Evolutionary conservation across 2,113 vertebrate genomes (phyloP), one percentile per base, ranked within the genome.

Genomic region (Arenaria interpres): DNA sequence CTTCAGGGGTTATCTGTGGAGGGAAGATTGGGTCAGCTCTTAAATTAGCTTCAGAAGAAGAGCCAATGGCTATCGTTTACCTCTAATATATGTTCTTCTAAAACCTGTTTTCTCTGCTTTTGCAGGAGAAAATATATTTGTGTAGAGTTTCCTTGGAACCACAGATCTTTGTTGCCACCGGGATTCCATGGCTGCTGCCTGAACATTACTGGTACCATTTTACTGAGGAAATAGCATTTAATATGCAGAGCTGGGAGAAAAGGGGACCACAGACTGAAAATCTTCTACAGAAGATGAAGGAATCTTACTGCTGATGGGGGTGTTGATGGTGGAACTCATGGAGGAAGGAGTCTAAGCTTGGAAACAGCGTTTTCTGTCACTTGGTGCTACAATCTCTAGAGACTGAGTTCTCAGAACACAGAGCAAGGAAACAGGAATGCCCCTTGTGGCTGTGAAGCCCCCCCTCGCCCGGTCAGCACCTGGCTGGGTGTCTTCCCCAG

Each of bases 21-120:
- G 66, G 63, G 85, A 69, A 63, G 63, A 76, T 85, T 93, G 81
- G 88, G 81, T 89, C 84, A 88, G 63, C 77, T 91, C 84, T 85
- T 76, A 37, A 95, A 93, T 85, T 83, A 94, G 73, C 71, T 97
- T 88, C 80, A 96, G 95, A 95, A 95, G 95, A 88, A 68, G 37
- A 93, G 48, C 68, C 97, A 97, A 86, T 95, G 91, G 91, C 75
- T 96, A 89, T 96, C 90, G 89, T 91, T 95, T 88, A 22, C 27
- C 28, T 76, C 53, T 80, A 77, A 87, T 93, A 75, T 75, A 45
- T 76, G 72, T 91, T 95, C 60, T 92, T 92, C 87, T 96, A 84
- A 93, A 96, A 25, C 12, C 64, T 72, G 7, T 89, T 96, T 95
- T 75, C 83, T 96, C 62, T 98, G 86, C 86, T 87, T 97, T 92